phyloP scores from a whole-genome alignment of 2,888 invertebrate genomes.

The Sthenelais limicola region DNA sequence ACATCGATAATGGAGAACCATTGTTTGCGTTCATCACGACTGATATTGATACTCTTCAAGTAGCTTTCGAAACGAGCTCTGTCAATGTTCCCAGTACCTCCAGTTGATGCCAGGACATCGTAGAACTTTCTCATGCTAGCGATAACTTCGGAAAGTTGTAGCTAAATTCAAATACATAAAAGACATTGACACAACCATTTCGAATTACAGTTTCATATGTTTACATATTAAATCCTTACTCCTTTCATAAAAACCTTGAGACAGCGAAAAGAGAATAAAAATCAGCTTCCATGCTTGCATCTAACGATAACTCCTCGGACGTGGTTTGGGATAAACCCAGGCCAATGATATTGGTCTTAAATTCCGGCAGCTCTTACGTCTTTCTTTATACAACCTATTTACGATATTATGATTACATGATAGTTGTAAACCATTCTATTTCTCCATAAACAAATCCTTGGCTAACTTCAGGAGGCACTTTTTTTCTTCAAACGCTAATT shows the following conservation, averaged over 20 bases:
- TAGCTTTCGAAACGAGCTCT: conserved; percentile 62
- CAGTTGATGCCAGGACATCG: conserved; percentile 80
- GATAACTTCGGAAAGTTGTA: conserved; percentile 93
- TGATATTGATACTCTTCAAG: conserved; percentile 62
- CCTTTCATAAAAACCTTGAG: conserved; percentile 5
- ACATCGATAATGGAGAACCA: conserved; percentile 71
- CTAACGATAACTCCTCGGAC: no score
- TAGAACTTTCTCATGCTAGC: conserved; percentile 95
- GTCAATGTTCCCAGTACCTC: conserved; percentile 49
- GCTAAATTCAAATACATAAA: conserved; percentile 17
- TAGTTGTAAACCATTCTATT: no score
- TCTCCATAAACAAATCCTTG: no score
- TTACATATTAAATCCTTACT: neutral
- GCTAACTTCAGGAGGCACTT: no score
- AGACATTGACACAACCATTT: neutral
- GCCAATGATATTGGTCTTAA: no score
- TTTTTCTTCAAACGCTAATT: no score
- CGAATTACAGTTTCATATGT: conserved; percentile 8
- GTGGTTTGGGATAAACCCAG: no score
- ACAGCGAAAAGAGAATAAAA: conserved; percentile 7
- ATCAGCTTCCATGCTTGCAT: conserved; percentile 12
- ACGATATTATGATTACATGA: no score
- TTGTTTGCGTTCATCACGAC: conserved; percentile 61
- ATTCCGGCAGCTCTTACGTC: no score
- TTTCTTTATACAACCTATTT: no score